phyloP scores from a whole-genome alignment of 2,113 vertebrate genomes.

The Datnioides undecimradiatus region DNA sequence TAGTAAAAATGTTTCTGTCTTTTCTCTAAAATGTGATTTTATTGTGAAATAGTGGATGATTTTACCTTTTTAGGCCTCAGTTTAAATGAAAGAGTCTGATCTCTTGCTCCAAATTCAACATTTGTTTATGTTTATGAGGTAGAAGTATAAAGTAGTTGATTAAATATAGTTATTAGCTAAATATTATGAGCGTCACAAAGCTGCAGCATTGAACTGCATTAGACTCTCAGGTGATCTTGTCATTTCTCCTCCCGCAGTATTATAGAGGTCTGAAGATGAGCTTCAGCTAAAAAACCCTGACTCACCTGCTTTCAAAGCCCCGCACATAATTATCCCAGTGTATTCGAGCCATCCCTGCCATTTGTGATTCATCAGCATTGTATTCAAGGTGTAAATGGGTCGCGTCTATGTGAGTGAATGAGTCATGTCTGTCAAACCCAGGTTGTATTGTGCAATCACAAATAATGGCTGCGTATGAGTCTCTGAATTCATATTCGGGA shows the following conservation, averaged over 20 bases:
- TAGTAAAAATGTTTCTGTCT: too few species aligned
- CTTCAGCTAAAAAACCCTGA: not conserved
- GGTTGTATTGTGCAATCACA: conserved; percentile 8
- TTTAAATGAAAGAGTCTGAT: too few species aligned
- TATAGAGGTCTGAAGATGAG: not conserved
- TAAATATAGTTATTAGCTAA: not conserved
- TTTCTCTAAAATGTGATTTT: too few species aligned
- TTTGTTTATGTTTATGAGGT: too few species aligned
- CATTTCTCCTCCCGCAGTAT: not conserved
- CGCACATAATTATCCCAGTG: conserved; percentile 5
- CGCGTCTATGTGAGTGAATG: not conserved
- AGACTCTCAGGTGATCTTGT: not conserved
- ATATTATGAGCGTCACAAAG: not conserved
- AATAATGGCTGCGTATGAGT: conserved; percentile 5
- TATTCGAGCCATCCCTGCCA: not conserved
- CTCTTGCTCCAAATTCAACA: too few species aligned
- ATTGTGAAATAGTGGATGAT: too few species aligned
- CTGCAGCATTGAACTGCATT: not conserved
- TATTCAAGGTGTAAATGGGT: conserved; percentile 18
- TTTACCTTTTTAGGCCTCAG: too few species aligned
- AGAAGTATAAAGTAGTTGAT: not conserved
- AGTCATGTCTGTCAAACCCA: not conserved
- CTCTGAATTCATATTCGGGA: not conserved
- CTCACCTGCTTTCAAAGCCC: conserved; percentile 20
- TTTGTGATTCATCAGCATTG: conserved; percentile 46